phyloP scores from a whole-genome alignment of 2,113 vertebrate species.

The Nicator chloris region DNA sequence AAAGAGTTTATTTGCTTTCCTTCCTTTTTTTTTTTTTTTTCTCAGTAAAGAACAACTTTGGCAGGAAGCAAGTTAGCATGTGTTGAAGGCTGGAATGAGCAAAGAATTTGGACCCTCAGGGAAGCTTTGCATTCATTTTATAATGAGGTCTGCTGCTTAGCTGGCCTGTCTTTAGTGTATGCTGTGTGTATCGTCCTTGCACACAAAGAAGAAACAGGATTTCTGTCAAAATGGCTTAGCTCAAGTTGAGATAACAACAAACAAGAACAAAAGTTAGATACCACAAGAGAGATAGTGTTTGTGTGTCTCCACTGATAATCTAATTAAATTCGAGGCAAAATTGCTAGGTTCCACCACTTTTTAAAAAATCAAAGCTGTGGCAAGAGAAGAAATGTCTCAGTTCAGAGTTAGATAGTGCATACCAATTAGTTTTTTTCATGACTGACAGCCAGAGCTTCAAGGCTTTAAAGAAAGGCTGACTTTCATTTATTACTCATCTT shows the following conservation, averaged over 20 bases:
- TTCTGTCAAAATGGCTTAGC: slow-evolving; percentile 42
- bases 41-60: neutral
- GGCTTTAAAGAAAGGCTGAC: neutral
- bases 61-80: neutral
- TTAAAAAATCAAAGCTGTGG: neutral
- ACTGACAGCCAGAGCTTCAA: neutral
- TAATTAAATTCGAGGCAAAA: slow-evolving; percentile 14
- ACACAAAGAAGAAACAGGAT: slow-evolving; percentile 21
- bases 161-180: neutral
- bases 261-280: slow-evolving; percentile 23
- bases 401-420: neutral
- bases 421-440: neutral
- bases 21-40: neutral
- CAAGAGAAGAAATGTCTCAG: neutral
- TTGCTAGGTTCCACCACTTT: neutral
- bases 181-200: neutral
- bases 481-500: neutral
- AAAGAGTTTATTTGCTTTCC: neutral
- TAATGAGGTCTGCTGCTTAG: neutral
- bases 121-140: slow-evolving; percentile 17
- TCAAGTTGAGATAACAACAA: slow-evolving; percentile 26
- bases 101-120: neutral
- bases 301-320: slow-evolving; percentile 9
- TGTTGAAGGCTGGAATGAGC: neutral
- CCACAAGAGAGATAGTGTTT: neutral